Evolutionary conservation across 2,888 invertebrate genomes (phyloP), one percentile per base, ranked within the genome.

Genomic region (Masnerella sp.): DNA sequence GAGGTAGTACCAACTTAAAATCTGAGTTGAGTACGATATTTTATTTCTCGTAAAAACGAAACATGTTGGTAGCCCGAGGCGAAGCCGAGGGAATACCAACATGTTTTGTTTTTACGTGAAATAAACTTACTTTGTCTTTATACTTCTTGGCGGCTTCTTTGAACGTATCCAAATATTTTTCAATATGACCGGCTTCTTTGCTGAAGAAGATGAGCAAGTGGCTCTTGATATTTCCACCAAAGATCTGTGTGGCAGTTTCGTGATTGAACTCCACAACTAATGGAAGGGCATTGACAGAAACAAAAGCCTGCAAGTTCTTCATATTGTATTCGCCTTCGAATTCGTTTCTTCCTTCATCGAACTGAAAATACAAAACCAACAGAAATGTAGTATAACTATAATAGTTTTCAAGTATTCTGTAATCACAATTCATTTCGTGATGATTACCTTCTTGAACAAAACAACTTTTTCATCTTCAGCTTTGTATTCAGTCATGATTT

Each of bases 181-280:
- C 95, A 85, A 93, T 94, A 83, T 96, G 94, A 56, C 95, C 96
- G 79, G 91, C 92, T 87, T 94, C 93, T 90, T 97, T 96, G 85
- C 96, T 96, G 82, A 98, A 90, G 92, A 99, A 99, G 84, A 99
- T 89, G 75, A 99, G 91, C 79, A 98, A 91, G 89, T 99, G 99
- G 83, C 94, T 96, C 90, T 99, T 98, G 89, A 99, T 95, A 71
- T 97, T 96, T 79, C 99, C 99, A 58, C 98, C 97, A 87, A 99
- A 99, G 89, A 99, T 97, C 89, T 98, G 98, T 86, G 96, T 95
- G 8, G 99, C 99, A 22, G 97, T 97, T 88, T 98, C 96, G 82
- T 98, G 97, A 80, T 96, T 97, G 90, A 99, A 99, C 88, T 99
- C 98, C 59, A 97, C 95, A 77, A 98, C 92, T 76, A 96, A 89